These are phyloP conservation scores for Caenorhabditis japonica DNA, from an alignment of 2,888 invertebrate genomes.

Conservation along the genomic window DNA sequence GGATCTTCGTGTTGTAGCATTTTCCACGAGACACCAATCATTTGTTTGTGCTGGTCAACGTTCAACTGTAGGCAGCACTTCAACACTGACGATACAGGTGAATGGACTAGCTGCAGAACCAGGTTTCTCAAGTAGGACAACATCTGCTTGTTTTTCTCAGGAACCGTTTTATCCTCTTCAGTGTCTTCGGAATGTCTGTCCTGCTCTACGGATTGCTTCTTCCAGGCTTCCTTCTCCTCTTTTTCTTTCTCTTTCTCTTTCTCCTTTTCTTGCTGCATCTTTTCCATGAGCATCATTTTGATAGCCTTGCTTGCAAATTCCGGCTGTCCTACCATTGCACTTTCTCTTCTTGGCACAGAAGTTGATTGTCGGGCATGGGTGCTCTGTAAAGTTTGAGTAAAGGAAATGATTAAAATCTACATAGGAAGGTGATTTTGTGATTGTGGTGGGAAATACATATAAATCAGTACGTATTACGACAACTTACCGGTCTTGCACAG, in stretches of 20 bases:
- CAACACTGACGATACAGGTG: slow-evolving; percentile 87
- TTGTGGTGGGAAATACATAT: not conserved
- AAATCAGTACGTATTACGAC: not conserved
- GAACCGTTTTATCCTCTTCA: slow-evolving; percentile 56
- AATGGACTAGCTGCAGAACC: slow-evolving; percentile 83
- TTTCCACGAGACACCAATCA: slow-evolving; percentile 94
- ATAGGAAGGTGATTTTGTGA: not conserved
- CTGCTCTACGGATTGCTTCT: slow-evolving; percentile 62
- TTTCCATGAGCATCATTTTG: slow-evolving; percentile 73
- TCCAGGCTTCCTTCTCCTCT: slow-evolving; percentile 63
- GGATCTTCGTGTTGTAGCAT: slow-evolving; percentile 90
- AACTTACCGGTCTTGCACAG: slow-evolving; percentile 40
- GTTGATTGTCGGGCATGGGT: slow-evolving; percentile 66
- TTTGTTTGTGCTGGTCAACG: slow-evolving; percentile 80
- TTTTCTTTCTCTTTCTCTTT: slow-evolving; percentile 74
- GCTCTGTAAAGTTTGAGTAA: slow-evolving; percentile 54
- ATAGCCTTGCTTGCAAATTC: slow-evolving; percentile 73
- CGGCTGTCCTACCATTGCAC: slow-evolving; percentile 74
- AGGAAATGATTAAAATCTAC: not conserved
- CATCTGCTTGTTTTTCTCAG: slow-evolving; percentile 58
- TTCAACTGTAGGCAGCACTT: slow-evolving; percentile 91
- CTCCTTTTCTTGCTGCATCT: slow-evolving; percentile 71
- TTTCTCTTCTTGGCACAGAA: slow-evolving; percentile 72
- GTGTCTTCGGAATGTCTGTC: slow-evolving; percentile 65
- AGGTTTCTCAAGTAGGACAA: slow-evolving; percentile 52